Base-by-base conservation (phyloP, 1,140 invertebrate species). In the Apis dorsata region DNA sequence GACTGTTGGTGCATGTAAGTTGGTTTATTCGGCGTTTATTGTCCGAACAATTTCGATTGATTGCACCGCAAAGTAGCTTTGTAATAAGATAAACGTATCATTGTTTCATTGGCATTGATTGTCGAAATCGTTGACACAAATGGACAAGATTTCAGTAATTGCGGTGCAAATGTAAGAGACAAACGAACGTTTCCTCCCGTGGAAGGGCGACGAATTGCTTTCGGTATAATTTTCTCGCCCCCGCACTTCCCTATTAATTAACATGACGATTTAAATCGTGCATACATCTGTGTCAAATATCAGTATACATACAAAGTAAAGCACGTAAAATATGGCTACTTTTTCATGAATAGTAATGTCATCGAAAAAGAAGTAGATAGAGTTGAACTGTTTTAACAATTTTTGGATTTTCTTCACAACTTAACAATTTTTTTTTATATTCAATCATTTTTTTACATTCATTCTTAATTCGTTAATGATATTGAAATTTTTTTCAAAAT, bases 211-310 rank as follows among this genome's bases (percentile, higher is more conserved):
- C 68, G 59, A 79, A 72, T 79, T 59, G 78, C 82, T 84, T 84
- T 80, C 63, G 77, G 69, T 73, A 84, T 84, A 72, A 84, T 84
- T 84, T 84, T 80, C 77, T 83, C 86, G 88, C 89, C 87, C 87
- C 86, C 85, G 87, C 87, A 90, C 89, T 90, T 90, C 89, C 89
- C 89, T 90, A 90, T 90, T 90, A 89, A 90, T 90, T 89, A 88
- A 83, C 86, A 77, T 70, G 73, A 62, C 74, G 65, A 77, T 77
- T 82, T 70, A 77, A 76, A 73, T 21, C 0, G 65, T 59, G 21
- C 55, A 59, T 76, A 28, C 55, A n/a, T 60, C 55, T 57, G 49
- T 55, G n/a, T 69, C 21, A 51, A 66, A 75, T 51, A 66, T 13
- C 21, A 9, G 51, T 60, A 53, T 12, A 24, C 19, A 72, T 28